Evolutionary conservation across 2,113 vertebrate species (phyloP), one percentile per base, ranked within the genome.

Genomic region (Progne subis): DNA sequence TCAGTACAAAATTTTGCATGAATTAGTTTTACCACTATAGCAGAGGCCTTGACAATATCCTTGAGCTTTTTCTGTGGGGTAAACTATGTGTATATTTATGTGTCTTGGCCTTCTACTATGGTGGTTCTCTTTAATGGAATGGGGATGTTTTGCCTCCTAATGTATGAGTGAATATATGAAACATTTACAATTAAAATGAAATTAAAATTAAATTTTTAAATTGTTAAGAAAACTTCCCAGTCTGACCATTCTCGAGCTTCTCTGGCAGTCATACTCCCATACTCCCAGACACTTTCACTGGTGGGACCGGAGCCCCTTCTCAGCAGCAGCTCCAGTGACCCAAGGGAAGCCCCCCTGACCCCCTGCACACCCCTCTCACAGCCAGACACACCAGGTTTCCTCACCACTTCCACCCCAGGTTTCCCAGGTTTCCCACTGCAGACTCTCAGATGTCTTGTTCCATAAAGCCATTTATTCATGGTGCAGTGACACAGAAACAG

Each of bases 341-440:
- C 1, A 0, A 49, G 11, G 8, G 34, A 17, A 57, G n/a, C 21
- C 44, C 25, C 11, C 76, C 12, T 56, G 50, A 2, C 14, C 16
- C 57, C 25, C 68, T 50, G 84, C 37, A 56, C 50, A 13, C 31
- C 14, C 57, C 50, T 21, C 53, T 43, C 31, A 31, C 31, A 37
- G 14, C 9, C 41, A 57, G 50, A 14, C 34, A 44, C 26, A 32
- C 7, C 25, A 50, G 14, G 9, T 3, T 13, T 26, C 31, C 43
- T 88, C 52, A 37, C 25, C 0, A 0, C 16, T 50, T 18, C 1
- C 1, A 17, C 8, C 16, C 26, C 41, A 17, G 7, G 13, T 20
- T 31, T 29, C 16, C 26, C 41, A 17, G 7, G 13, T 20, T 31
- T 29, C 24, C 56, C 43, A 32, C 17, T 1, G 1, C n/a, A 52